Percentiles rank a stretch among this genome's conserved stretches.
phyloP scores from a whole-genome alignment of 2,113 vertebrate genomes.

The Tupaia chinensis region DNA sequence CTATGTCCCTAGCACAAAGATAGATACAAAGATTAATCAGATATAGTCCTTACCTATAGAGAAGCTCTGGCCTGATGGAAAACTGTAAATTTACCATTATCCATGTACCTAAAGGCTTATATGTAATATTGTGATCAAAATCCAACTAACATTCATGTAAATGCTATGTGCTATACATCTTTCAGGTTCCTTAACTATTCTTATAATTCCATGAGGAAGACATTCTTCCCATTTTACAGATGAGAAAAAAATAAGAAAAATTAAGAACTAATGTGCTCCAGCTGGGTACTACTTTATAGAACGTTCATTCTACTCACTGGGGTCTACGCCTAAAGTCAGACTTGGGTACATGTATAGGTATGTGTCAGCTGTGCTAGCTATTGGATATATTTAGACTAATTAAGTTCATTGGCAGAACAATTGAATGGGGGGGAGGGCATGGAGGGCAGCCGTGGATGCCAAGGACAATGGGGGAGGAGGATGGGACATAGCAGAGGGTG shows the following conservation, averaged over 20 bases:
- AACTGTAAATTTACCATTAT: not conserved
- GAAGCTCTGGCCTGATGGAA: not conserved
- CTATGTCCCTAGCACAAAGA: not conserved
- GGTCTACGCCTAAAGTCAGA: too few relatives aligned
- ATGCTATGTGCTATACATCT: not conserved
- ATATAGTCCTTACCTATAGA: not conserved
- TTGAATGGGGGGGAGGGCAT: too few relatives aligned
- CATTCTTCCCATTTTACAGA: constrained; percentile 11
- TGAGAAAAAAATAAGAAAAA: not conserved
- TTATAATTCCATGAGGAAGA: not conserved
- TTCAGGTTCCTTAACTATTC: constrained; percentile 31
- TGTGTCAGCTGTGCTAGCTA: too few relatives aligned
- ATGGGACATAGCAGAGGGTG: too few relatives aligned
- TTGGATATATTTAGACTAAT: too few relatives aligned
- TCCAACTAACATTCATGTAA: constrained; percentile 35
- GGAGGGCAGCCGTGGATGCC: too few relatives aligned
- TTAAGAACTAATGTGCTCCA: not conserved
- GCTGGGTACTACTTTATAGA: too few relatives aligned
- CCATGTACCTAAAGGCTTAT: constrained; percentile 28
- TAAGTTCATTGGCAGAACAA: too few relatives aligned
- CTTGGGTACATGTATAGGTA: too few relatives aligned
- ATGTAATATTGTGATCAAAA: constrained; percentile 55
- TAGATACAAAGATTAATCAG: not conserved
- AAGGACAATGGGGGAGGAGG: too few relatives aligned
- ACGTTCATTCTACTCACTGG: too few relatives aligned